These are phyloP conservation scores for Diorhabda carinulata DNA, from an alignment of 1,140 invertebrate genomes.

Conservation along the genomic window DNA sequence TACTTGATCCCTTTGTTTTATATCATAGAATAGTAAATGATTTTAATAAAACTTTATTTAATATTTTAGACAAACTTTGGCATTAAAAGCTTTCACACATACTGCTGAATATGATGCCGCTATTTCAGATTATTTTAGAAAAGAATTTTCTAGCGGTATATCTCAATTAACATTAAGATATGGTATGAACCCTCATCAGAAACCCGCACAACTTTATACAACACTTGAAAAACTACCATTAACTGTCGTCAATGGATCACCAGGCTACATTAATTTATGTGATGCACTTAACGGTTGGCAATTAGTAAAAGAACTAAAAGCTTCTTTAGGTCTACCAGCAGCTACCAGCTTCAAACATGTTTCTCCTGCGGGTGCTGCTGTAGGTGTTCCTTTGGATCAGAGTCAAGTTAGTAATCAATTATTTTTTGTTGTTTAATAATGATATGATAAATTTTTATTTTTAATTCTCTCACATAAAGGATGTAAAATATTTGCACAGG, in stretches of 20 bases:
- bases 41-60: neutral
- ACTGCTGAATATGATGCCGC: conserved; percentile 91
- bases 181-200: conserved; percentile 98
- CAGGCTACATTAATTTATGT: conserved; percentile 96
- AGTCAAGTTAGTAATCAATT: conserved; percentile 18
- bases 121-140: conserved; percentile 94
- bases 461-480: too few species aligned
- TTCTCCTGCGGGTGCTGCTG: conserved; percentile 91
- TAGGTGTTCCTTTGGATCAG: conserved; percentile 68
- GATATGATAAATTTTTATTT: too few species aligned
- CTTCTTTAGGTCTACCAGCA: conserved; percentile 76
- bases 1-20: neutral
- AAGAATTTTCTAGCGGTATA: conserved; percentile 73
- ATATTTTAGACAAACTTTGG: conserved; percentile 63
- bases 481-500: too few species aligned
- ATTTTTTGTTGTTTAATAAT: too few species aligned
- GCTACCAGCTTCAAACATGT: conserved; percentile 98
- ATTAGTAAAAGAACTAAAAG: conserved; percentile 83
- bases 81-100: conserved; percentile 92
- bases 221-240: conserved; percentile 78
- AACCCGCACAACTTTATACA: conserved; percentile 90
- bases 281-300: conserved; percentile 98
- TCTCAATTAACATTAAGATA: conserved; percentile 86
- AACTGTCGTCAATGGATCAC: conserved; percentile 88
- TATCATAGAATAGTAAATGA: too few species aligned